These are phyloP conservation scores for Ashinkailepas kermadecensis DNA, from an alignment of 2,888 invertebrate genomes.

Conservation along the genomic window DNA sequence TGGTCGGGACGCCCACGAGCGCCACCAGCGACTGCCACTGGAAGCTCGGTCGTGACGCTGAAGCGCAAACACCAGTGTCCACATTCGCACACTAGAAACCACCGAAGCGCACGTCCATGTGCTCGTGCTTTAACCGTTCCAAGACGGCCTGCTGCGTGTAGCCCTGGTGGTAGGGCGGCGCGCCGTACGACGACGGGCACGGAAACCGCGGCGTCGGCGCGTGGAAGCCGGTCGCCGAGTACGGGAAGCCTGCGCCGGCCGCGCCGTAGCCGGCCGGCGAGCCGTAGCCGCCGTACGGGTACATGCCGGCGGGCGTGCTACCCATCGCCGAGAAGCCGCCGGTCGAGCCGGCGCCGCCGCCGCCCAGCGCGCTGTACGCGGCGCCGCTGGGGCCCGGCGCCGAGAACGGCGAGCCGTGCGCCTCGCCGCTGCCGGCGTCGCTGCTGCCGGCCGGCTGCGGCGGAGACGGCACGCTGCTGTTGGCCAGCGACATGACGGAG, in stretches of 20 bases:
- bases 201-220: slow-evolving; percentile 64
- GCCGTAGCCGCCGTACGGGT: slow-evolving; percentile 35
- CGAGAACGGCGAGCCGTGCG: slow-evolving; percentile 20
- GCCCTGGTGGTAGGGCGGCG: slow-evolving; percentile 39
- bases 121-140: slow-evolving; percentile 34
- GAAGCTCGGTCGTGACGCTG: background rate
- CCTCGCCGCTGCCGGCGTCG: slow-evolving; percentile 21
- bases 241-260: slow-evolving; percentile 36
- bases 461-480: slow-evolving; percentile 37
- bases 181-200: slow-evolving; percentile 46
- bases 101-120: slow-evolving; percentile 33
- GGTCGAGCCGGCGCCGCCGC: slow-evolving; percentile 24
- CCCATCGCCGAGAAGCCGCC: slow-evolving; percentile 34
- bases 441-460: slow-evolving; percentile 37
- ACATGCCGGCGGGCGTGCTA: slow-evolving; percentile 35
- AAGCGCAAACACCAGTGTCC: background rate
- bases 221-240: slow-evolving; percentile 47
- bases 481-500: slow-evolving; percentile 41
- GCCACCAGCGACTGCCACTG: background rate
- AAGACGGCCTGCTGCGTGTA: slow-evolving; percentile 34
- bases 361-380: slow-evolving; percentile 1
- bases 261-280: slow-evolving; percentile 39
- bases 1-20: too few species aligned
- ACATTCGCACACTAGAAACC: background rate
- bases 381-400: slow-evolving; percentile 25